Evolutionary conservation across 2,888 invertebrate species (phyloP).

Genomic region (Diaprepes abbreviatus): DNA sequence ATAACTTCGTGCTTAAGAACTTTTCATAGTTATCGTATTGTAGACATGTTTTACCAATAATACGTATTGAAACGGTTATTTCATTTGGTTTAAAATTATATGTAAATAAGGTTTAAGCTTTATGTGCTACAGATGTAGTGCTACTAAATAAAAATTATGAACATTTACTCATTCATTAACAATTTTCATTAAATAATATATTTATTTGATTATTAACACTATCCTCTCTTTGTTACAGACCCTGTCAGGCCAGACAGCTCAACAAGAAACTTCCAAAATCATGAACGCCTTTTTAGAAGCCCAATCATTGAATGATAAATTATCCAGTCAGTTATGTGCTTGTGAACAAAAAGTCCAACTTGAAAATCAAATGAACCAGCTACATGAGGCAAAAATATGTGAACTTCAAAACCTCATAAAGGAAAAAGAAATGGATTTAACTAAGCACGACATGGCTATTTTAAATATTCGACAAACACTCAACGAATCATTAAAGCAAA

Average conservation of each 20-base stretch:
- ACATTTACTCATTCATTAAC: too few relatives aligned
- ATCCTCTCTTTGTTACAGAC: slow-evolving; percentile 54
- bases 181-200: too few relatives aligned
- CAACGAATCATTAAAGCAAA: slow-evolving; percentile 62
- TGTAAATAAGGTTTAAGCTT: too few relatives aligned
- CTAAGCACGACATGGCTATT: slow-evolving; percentile 56
- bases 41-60: too few relatives aligned
- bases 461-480: slow-evolving; percentile 65
- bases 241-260: slow-evolving; percentile 56
- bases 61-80: too few relatives aligned
- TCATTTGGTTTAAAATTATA: too few relatives aligned
- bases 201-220: too few relatives aligned
- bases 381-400: slow-evolving; percentile 59
- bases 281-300: slow-evolving; percentile 55
- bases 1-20: too few relatives aligned
- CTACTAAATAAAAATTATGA: too few relatives aligned
- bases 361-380: slow-evolving; percentile 57
- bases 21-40: too few relatives aligned
- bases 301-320: slow-evolving; percentile 55
- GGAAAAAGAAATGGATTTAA: slow-evolving; percentile 58
- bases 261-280: slow-evolving; percentile 56
- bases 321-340: slow-evolving; percentile 54
- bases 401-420: slow-evolving; percentile 60
- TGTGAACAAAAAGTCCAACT: slow-evolving; percentile 56
- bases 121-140: too few relatives aligned